Evolutionary conservation across 2,797 vertebrate genomes (phyloP).

Genomic region (Clarias fuscus): DNA sequence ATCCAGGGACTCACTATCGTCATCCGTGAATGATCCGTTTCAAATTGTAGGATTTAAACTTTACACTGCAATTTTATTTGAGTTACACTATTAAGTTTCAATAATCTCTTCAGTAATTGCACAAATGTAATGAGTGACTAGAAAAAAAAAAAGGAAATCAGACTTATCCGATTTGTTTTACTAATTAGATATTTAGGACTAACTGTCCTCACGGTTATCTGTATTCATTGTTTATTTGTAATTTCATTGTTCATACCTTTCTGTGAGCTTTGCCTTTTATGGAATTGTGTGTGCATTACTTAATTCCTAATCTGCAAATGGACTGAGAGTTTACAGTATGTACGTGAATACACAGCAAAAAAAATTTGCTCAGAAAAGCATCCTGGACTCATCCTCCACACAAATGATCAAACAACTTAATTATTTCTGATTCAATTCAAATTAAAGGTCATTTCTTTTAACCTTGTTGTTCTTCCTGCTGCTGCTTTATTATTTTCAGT

Average conservation of each 20-base stretch:
- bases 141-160: background rate
- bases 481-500: too few species aligned
- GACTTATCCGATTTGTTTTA: too few species aligned
- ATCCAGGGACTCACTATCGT: background rate
- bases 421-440: background rate
- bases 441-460: background rate
- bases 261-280: background rate
- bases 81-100: background rate
- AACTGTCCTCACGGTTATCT: too few species aligned
- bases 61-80: background rate
- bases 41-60: background rate
- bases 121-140: background rate
- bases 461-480: background rate
- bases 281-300: background rate
- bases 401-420: background rate
- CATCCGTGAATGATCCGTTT: background rate
- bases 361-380: background rate
- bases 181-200: too few species aligned
- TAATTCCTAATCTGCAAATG: background rate
- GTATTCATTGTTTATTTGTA: background rate
- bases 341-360: background rate
- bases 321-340: background rate
- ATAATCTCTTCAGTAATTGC: background rate
- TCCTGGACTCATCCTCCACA: background rate
- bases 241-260: background rate